Evolutionary conservation across 2,797 vertebrate genomes (phyloP).

Genomic region (Cryptoprocta ferox): DNA sequence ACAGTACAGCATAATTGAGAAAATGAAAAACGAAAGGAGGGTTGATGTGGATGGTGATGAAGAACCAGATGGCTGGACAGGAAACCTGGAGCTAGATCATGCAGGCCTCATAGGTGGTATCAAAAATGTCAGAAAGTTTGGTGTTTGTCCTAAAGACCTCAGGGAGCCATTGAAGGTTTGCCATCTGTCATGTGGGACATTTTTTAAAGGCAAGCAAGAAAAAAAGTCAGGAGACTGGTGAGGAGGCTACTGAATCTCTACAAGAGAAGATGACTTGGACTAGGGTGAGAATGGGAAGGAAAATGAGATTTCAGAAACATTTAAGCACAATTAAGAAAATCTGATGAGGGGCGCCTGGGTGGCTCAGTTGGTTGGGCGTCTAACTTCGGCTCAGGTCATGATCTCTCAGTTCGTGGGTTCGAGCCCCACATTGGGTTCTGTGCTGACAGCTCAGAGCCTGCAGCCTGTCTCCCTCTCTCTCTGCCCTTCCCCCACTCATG

Average conservation of each 20-base stretch:
- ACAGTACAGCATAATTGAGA: neutral
- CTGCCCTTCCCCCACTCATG: no score
- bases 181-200: neutral
- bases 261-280: neutral
- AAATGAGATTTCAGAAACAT: constrained; percentile 16
- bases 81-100: neutral
- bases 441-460: no score
- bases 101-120: neutral
- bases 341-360: no score
- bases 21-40: neutral
- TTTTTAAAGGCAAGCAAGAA: neutral
- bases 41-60: neutral
- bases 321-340: neutral
- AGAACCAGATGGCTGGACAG: neutral
- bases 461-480: no score
- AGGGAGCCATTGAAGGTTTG: neutral
- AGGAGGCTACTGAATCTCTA: neutral
- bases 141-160: neutral
- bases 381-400: no score
- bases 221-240: neutral
- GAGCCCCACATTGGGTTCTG: no score
- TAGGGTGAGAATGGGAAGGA: neutral
- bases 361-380: no score
- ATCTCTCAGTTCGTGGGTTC: no score
- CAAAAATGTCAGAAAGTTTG: neutral